Conservation (phyloP, 1,140 invertebrate species). For the Brachionus angularis region DNA sequence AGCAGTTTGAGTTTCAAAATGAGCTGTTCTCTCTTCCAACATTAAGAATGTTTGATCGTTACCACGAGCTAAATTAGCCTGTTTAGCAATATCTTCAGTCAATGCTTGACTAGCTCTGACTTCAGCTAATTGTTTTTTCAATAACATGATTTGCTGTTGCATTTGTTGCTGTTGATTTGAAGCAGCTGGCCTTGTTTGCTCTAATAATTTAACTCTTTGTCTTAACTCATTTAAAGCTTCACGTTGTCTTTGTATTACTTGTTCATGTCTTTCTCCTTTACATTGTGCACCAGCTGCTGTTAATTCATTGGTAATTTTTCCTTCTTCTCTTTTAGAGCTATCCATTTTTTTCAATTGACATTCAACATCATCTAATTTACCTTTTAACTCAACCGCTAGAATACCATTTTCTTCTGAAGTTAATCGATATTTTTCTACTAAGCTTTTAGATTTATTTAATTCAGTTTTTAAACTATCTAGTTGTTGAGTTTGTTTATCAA, state of each 20-base stretch:
- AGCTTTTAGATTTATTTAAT: constrained; percentile 21
- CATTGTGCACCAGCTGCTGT: constrained; percentile 56
- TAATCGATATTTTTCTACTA: constrained; percentile 17
- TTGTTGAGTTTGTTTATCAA: constrained; percentile 56
- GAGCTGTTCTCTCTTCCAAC: constrained; percentile 55
- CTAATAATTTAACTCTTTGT: constrained; percentile 52
- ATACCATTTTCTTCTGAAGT: constrained; percentile 34
- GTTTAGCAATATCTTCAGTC: constrained; percentile 32
- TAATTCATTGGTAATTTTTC: constrained; percentile 51
- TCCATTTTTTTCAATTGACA: not conserved
- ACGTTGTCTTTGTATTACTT: constrained; percentile 55
- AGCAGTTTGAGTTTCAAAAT: constrained; percentile 54
- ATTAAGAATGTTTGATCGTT: constrained; percentile 46
- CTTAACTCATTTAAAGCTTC: constrained; percentile 56
- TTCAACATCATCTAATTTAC: constrained; percentile 10
- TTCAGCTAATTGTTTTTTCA: constrained; percentile 58
- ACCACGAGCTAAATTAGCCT: constrained; percentile 48
- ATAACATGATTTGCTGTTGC: constrained; percentile 52
- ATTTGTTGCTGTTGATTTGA: constrained; percentile 53
- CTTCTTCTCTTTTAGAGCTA: not conserved
- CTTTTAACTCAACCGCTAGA: constrained; percentile 12
- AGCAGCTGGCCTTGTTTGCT: constrained; percentile 46
- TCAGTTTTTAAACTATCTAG: constrained; percentile 46
- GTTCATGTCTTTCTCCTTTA: constrained; percentile 56
- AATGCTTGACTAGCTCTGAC: constrained; percentile 50